Conservation (phyloP, 64 coral and sea anemone species). For the Pocillopora verrucosa region DNA sequence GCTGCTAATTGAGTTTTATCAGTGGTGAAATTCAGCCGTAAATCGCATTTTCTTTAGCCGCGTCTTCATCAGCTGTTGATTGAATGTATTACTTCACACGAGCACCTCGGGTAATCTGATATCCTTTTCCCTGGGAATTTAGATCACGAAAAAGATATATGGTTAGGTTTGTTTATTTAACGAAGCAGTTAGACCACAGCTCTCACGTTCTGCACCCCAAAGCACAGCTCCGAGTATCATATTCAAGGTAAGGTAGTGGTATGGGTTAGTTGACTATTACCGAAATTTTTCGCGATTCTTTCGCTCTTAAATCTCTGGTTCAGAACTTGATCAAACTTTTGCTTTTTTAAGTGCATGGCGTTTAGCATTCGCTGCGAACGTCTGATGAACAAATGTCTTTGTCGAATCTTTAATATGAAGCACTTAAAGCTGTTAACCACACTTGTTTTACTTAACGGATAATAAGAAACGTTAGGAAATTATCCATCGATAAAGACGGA, state of each 20-base stretch:
- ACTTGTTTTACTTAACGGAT: background rate
- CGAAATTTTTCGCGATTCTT: background rate
- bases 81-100: conserved; percentile 37
- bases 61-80: conserved; percentile 13
- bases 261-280: background rate
- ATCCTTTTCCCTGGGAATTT: background rate
- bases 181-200: background rate
- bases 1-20: conserved; percentile 19
- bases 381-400: background rate
- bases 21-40: background rate
- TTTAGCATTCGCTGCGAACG: background rate
- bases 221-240: background rate
- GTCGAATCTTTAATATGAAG: background rate
- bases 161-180: conserved; percentile 19
- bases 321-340: background rate
- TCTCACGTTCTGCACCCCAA: conserved; percentile 6
- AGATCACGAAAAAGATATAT: conserved; percentile 37
- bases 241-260: background rate
- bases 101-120: conserved; percentile 22
- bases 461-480: background rate
- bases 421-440: background rate
- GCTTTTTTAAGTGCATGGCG: background rate
- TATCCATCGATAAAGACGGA: too few relatives aligned
- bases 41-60: conserved; percentile 25
- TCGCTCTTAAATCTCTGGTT: background rate